These are phyloP conservation scores for Limonius californicus DNA, from an alignment of 1,140 invertebrate species.

Conservation along the genomic window DNA sequence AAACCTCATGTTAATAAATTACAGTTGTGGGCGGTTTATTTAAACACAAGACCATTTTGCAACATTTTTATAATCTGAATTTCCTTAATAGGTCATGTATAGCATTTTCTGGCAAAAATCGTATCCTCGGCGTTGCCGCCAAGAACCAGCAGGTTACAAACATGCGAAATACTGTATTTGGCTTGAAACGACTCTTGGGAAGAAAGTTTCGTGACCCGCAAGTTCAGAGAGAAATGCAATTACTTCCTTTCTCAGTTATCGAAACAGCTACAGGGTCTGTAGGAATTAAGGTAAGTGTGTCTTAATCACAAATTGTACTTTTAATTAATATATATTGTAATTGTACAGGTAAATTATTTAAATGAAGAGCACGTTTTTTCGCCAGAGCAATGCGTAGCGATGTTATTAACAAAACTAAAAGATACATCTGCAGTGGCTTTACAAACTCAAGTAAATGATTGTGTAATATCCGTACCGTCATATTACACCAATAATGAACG, in stretches of 20 bases:
- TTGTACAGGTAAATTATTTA: slow-evolving; percentile 76
- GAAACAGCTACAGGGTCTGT: slow-evolving; percentile 67
- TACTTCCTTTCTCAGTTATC: slow-evolving; percentile 72
- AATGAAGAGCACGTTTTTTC: slow-evolving; percentile 81
- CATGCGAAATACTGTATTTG: slow-evolving; percentile 93
- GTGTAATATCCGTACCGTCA: slow-evolving; percentile 93
- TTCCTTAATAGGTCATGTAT: slow-evolving; percentile 80
- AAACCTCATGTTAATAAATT: neutral
- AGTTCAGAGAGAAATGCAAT: slow-evolving; percentile 74
- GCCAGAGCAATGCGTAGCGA: slow-evolving; percentile 94
- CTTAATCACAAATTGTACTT: slow-evolving; percentile 11
- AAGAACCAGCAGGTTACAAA: slow-evolving; percentile 95
- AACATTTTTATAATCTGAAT: neutral
- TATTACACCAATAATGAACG: slow-evolving; percentile 94
- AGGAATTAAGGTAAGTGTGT: slow-evolving; percentile 63
- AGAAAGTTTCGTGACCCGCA: slow-evolving; percentile 81
- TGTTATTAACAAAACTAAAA: slow-evolving; percentile 97
- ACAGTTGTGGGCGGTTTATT: no score
- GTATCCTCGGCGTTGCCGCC: slow-evolving; percentile 91
- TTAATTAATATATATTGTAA: slow-evolving; percentile 21
- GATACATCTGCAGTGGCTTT: slow-evolving; percentile 82
- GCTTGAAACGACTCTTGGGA: slow-evolving; percentile 90
- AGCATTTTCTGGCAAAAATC: slow-evolving; percentile 87
- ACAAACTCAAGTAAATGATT: slow-evolving; percentile 91
- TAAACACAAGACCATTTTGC: no score